Conservation (phyloP, 2,113 vertebrate genomes). For the Grantiella picta region DNA sequence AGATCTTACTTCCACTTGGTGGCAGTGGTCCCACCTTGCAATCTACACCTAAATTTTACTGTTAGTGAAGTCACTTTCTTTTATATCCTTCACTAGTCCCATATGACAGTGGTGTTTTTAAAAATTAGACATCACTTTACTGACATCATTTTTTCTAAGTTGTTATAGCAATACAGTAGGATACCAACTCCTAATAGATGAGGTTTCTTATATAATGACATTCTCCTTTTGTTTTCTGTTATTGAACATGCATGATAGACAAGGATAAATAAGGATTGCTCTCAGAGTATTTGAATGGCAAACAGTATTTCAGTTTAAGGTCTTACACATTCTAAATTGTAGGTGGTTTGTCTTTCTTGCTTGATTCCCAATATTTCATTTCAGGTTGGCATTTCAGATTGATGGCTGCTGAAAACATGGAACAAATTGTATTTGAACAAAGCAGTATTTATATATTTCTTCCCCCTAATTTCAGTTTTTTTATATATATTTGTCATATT, state of each 20-base stretch:
- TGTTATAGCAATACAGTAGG: not conserved
- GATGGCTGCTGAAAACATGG: not conserved
- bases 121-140: not conserved
- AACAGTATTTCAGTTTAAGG: not conserved
- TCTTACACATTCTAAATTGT: not conserved
- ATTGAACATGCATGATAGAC: not conserved
- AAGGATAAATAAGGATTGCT: not conserved
- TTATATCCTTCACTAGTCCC: not conserved
- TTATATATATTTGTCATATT: not conserved
- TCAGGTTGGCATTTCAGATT: not conserved
- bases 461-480: not conserved
- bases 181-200: not conserved
- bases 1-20: not conserved
- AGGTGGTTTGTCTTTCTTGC: not conserved
- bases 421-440: not conserved
- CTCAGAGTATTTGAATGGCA: not conserved
- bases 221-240: not conserved
- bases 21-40: not conserved
- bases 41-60: not conserved
- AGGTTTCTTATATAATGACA: not conserved
- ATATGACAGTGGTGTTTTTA: not conserved
- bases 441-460: not conserved
- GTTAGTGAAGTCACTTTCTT: not conserved
- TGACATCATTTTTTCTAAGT: not conserved
- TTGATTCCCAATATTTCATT: not conserved